Evolutionary conservation across 2,113 vertebrate genomes (phyloP).

Genomic region (Myrmecophaga tridactyla): DNA sequence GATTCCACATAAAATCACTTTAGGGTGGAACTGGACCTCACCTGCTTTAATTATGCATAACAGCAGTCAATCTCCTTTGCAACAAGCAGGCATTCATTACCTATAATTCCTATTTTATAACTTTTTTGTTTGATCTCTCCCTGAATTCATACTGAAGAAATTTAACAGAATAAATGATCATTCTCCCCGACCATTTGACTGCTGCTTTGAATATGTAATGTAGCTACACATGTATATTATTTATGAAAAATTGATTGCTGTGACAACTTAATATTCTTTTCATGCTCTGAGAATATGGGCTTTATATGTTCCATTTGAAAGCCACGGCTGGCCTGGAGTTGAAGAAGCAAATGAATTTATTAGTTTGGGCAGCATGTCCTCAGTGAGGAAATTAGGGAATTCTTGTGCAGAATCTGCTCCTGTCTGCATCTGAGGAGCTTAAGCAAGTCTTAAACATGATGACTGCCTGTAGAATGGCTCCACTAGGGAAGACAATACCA

Average conservation of each 20-base stretch:
- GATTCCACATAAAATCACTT: conserved; percentile 70
- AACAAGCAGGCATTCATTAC: conserved; percentile 82
- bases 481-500: fast-evolving
- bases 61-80: conserved; percentile 68
- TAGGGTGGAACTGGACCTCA: conserved; percentile 75
- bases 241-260: conserved; percentile 85
- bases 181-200: conserved; percentile 81
- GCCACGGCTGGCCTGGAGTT: background rate
- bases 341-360: background rate
- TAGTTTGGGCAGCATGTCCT: background rate
- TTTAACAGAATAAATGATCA: conserved; percentile 85
- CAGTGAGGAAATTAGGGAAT: background rate
- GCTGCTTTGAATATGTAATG: conserved; percentile 81
- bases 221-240: conserved; percentile 82
- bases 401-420: fast-evolving
- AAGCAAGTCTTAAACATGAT: fast-evolving
- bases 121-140: conserved; percentile 88
- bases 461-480: background rate
- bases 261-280: conserved; percentile 82
- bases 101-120: conserved; percentile 86
- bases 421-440: fast-evolving
- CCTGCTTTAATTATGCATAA: conserved; percentile 77
- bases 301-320: conserved; percentile 70
- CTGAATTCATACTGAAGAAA: conserved; percentile 83
- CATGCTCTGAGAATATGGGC: conserved; percentile 70